Base-by-base conservation (phyloP, 2,888 invertebrate species). In the Chromoteleia sp. region DNA sequence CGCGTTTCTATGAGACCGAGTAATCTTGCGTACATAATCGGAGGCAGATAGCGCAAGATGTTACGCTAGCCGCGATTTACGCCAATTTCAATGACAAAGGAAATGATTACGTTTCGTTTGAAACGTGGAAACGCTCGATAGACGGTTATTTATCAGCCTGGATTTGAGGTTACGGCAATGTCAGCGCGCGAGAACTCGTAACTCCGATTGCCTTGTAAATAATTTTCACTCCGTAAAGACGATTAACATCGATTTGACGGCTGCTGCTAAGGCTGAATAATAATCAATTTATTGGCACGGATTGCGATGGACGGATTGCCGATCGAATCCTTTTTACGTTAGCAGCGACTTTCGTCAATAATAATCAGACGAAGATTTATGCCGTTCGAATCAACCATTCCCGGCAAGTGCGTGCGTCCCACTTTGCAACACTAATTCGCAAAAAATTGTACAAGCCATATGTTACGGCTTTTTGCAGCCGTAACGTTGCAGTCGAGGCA, bases 61-160 rank as follows among this genome's bases (percentile, higher is more conserved):
- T 61, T 68, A 68, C 76, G 65, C 48, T 65, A 48, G 58, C 39
- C 41, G 48, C 50, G 33, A 67, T 75, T 67, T 12, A 43, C 48
- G 56, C 39, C 68, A 48, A 70, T 61, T 70, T 68, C 68, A 77
- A 70, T 77, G 77, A 70, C 77, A 77, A 68, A 77, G 70, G 70
- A 70, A 77, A 70, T 50, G 48, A 70, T 70, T 63, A 59, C 63
- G 30, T 56, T 77, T 63, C 45, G 48, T 70, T 70, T 48, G 17
- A 56, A 50, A 39, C 52, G 48, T 77, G 54, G 54, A 68, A 76
- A 76, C 43, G 14, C 59, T 48, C 41, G 39, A 65, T 63, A 74
- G 12, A 10, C 58, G 48, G 30, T 71, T 54, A 71, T 78, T 78
- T 56, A 61, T 39, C 14, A 58, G 29, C 5, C 39, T 41, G n/a